Percentiles rank a stretch among this genome's conserved stretches.
phyloP scores from a whole-genome alignment of 2,113 vertebrate species.

The Phrynocephalus versicolor region DNA sequence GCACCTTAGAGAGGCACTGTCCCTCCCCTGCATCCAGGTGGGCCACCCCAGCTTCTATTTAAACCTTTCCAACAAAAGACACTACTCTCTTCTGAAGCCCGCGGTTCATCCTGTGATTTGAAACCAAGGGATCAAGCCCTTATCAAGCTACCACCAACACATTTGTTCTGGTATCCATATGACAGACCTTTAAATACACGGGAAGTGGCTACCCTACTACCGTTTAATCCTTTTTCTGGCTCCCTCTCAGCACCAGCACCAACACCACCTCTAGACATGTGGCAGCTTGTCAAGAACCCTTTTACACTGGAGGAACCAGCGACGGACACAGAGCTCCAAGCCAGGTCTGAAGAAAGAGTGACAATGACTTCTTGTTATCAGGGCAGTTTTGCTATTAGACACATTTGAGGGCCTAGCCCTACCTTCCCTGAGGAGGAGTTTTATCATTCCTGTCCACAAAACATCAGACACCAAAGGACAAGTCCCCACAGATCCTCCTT shows the following conservation, averaged over 20 bases:
- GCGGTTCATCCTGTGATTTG: not conserved
- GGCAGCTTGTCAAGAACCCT: not conserved
- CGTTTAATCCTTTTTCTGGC: not conserved
- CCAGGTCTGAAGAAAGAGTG: not conserved
- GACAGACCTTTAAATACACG: not conserved
- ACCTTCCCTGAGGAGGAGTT: not conserved
- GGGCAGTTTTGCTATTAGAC: not conserved
- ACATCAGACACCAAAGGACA: not conserved
- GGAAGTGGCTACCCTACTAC: not conserved
- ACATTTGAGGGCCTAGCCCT: not conserved
- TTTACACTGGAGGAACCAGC: not conserved
- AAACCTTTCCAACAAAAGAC: not conserved
- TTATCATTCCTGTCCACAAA: not conserved
- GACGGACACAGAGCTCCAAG: not conserved
- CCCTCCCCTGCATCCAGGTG: too few species aligned
- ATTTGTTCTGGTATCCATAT: not conserved
- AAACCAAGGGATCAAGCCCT: not conserved
- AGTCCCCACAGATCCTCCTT: not conserved
- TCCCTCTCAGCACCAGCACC: not conserved
- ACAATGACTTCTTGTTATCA: not conserved
- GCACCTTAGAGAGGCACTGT: not conserved
- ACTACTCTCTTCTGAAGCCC: not conserved
- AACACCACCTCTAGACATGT: not conserved
- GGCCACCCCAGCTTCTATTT: not conserved
- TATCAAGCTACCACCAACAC: not conserved